Evolutionary conservation across 2,797 vertebrate species (phyloP).

Genomic region (Distichodus sexfasciatus): DNA sequence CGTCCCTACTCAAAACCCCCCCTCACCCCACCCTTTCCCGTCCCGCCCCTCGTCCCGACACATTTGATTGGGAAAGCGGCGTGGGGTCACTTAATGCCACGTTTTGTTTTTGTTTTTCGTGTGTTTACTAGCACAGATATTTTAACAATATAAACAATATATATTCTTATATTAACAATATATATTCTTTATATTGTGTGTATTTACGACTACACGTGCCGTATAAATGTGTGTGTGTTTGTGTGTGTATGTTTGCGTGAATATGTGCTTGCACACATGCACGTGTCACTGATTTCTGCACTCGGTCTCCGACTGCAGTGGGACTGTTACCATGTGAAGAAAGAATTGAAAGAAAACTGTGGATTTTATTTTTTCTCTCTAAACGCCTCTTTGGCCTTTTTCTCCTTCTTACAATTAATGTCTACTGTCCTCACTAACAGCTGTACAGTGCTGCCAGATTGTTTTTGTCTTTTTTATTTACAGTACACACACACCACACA

Average conservation of each 20-base stretch:
- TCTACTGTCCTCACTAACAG: constrained; percentile 70
- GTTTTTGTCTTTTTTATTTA: too few species aligned
- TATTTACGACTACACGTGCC: constrained; percentile 41
- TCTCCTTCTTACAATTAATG: constrained; percentile 58
- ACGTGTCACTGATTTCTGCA: too few species aligned
- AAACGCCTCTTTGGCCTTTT: constrained; percentile 63
- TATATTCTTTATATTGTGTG: too few species aligned
- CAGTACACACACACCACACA: constrained; percentile 55
- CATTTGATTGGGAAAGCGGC: too few species aligned
- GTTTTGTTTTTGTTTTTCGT: constrained; percentile 17
- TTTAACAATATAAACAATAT: too few species aligned
- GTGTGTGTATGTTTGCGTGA: constrained; percentile 28
- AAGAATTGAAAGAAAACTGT: constrained; percentile 70
- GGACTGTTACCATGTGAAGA: constrained; percentile 59
- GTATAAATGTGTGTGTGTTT: constrained; percentile 43
- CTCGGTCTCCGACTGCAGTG: constrained; percentile 31
- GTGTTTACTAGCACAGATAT: constrained; percentile 45
- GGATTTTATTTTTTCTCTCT: constrained; percentile 69
- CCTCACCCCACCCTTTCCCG: too few species aligned
- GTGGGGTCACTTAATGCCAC: constrained; percentile 27
- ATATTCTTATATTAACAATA: too few species aligned
- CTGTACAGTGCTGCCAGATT: constrained; percentile 66
- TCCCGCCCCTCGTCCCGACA: too few species aligned
- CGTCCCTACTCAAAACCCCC: neutral
- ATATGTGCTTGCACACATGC: too few species aligned